Conservation (phyloP, 2,113 vertebrate species). For the Cheirogaleus medius region DNA sequence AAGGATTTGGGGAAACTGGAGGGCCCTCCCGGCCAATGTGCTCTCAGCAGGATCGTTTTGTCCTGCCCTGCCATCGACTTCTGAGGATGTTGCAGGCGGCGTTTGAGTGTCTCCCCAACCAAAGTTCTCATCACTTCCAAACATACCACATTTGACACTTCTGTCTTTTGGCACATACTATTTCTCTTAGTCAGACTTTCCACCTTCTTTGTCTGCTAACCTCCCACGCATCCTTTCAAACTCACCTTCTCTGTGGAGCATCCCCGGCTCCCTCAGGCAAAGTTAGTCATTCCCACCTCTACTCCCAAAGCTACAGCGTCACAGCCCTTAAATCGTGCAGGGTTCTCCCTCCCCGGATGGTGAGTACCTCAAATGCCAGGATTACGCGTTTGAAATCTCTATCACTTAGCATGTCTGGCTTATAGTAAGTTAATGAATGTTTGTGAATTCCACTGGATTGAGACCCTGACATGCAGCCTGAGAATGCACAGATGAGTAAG, state of each 20-base stretch:
- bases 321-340: accelerated
- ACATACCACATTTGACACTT: not conserved
- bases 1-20: not conserved
- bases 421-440: slow-evolving; percentile 36
- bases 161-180: not conserved
- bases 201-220: not conserved
- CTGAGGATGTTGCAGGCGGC: not conserved
- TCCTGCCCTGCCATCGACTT: not conserved
- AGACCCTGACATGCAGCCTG: not conserved
- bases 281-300: not conserved
- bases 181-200: slow-evolving; percentile 21
- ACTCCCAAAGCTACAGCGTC: not conserved
- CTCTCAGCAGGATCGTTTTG: not conserved
- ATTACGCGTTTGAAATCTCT: not conserved
- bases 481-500: not conserved
- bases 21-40: too few relatives aligned
- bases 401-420: not conserved
- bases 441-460: slow-evolving; percentile 21
- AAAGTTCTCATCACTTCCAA: not conserved
- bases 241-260: not conserved
- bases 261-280: not conserved
- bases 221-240: slow-evolving; percentile 2
- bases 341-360: not conserved
- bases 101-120: not conserved
- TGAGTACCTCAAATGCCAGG: not conserved